Evolutionary conservation across 2,888 invertebrate species (phyloP), one percentile per base, ranked within the genome.

Genomic region (Geotrupes spiniger): DNA sequence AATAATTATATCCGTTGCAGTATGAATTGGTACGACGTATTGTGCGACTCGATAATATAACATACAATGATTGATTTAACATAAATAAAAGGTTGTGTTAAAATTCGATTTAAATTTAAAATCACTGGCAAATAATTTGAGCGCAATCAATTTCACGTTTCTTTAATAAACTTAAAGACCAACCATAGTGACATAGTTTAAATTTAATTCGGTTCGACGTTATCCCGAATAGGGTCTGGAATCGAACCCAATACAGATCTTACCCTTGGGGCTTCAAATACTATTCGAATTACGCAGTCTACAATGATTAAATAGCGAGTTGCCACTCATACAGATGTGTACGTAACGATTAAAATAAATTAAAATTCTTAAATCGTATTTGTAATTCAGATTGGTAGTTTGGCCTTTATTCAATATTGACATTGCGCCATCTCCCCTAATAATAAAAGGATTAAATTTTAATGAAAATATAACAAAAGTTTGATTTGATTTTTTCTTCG

Each of bases 401-500:
- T 25, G 42, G 37, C 42, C 45, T 49, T 36, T 46, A 28, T 44
- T 47, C 47, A 52, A 53, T 60, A 58, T 59, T 60, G 57, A 59
- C 54, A 53, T 28, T 48, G 49, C 54, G 43, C 51, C 49, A 53
- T 42, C 49, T 49, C 50, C 53, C 6, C 21, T 21, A 60, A 59
- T 62, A 62, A 62, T 58, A 62, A 59, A 58, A 57, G 62, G 63
- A 63, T 63, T 63, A 63, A 60, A 61, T 60, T 63, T 63, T 64
- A 62, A 64, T 64, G 61, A 63, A 63, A 64, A 61, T 62, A 61
- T 62, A 63, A 63, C 62, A 62, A 54, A 63, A 63, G 56, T 61
- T 59, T 56, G 45, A 48, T 52, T 36, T 42, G 41, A 42, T 49
- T 54, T 36, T 43, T 33, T 26, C 36, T 36, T 43, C 26, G 17